Percentiles rank a stretch among this genome's conserved stretches.
These are phyloP conservation scores for Abscondita cerata DNA, from an alignment of 2,888 invertebrate genomes.

Conservation along the genomic window DNA sequence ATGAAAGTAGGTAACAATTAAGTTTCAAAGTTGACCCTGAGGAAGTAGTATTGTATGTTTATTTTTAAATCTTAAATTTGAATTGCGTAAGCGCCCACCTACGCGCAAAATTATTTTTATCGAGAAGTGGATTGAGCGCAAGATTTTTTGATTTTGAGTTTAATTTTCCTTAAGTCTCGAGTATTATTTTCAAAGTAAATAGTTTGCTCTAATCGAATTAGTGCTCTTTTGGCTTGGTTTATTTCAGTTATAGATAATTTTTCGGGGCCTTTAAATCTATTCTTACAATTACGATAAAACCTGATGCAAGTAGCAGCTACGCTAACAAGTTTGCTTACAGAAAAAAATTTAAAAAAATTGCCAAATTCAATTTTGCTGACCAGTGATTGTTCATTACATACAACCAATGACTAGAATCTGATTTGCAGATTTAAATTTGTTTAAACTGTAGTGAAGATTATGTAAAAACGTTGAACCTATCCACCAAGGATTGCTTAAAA, in stretches of 20 bases:
- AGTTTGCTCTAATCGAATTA: constrained; percentile 2
- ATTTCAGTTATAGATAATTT: neutral
- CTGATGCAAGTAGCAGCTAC: neutral
- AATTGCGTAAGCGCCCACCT: neutral
- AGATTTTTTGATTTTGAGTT: no score
- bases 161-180: neutral
- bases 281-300: no score
- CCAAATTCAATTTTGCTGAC: neutral
- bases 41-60: neutral
- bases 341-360: neutral
- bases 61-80: neutral
- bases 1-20: neutral
- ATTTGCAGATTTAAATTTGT: neutral
- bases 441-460: neutral
- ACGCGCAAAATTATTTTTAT: neutral
- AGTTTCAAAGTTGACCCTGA: neutral
- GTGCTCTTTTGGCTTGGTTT: neutral
- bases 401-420: neutral
- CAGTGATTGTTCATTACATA: neutral
- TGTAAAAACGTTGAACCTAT: neutral
- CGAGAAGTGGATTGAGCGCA: neutral
- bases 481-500: neutral
- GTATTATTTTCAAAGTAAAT: neutral
- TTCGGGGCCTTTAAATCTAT: neutral
- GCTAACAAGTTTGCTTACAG: neutral